Percentiles rank a stretch among this genome's conserved stretches.
phyloP scores from a whole-genome alignment of 2,888 invertebrate genomes.

The Perizoma flavofasciatum region DNA sequence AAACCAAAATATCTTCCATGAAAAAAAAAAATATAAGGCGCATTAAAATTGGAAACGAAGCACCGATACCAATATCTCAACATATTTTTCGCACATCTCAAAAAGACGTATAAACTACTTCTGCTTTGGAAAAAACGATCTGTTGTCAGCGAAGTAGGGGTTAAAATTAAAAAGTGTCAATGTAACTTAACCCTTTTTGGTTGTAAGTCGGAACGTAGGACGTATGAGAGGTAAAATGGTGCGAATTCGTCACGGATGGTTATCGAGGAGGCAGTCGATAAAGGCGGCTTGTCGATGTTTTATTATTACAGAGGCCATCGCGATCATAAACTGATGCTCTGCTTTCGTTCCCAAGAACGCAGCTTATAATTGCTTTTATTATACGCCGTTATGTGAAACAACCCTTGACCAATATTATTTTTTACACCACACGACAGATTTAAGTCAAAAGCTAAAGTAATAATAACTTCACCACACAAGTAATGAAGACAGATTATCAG shows the following conservation, averaged over 20 bases:
- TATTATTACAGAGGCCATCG: slow-evolving; percentile 66
- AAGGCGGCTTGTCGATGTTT: slow-evolving; percentile 77
- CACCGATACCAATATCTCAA: slow-evolving; percentile 73
- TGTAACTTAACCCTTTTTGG: slow-evolving; percentile 10
- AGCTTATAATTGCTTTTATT: slow-evolving; percentile 20
- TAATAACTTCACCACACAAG: too few relatives aligned
- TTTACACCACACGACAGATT: neutral
- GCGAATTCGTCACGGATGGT: slow-evolving; percentile 82
- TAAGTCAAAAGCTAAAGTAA: too few relatives aligned
- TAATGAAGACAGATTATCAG: too few relatives aligned
- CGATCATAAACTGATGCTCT: slow-evolving; percentile 67
- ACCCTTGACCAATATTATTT: slow-evolving; percentile 11
- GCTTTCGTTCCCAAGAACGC: slow-evolving; percentile 50
- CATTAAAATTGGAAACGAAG: slow-evolving; percentile 76
- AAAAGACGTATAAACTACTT: slow-evolving; percentile 7
- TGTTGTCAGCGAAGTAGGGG: neutral
- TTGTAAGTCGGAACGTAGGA: slow-evolving; percentile 35
- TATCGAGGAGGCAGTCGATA: slow-evolving; percentile 79
- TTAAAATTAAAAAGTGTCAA: neutral
- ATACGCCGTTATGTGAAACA: slow-evolving; percentile 10
- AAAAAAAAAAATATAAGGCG: slow-evolving; percentile 52
- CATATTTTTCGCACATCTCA: slow-evolving; percentile 48
- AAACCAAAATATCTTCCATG: slow-evolving; percentile 34
- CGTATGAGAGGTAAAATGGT: slow-evolving; percentile 57
- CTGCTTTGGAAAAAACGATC: neutral